Evolutionary conservation across 2,113 vertebrate species (phyloP).

Genomic region (Archilochus colubris): DNA sequence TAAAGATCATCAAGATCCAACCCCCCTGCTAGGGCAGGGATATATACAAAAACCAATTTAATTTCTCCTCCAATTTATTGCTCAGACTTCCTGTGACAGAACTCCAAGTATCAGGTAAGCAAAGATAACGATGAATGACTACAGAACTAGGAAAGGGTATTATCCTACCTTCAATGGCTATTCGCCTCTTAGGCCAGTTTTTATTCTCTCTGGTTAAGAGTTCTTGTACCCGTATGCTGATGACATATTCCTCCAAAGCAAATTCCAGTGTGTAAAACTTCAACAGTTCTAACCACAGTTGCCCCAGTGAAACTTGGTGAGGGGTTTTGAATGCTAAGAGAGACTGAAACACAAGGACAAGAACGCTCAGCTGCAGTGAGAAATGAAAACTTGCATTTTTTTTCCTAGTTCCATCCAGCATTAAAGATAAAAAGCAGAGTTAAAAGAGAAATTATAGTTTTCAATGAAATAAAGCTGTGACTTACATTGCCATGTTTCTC

Average conservation of each 20-base stretch:
- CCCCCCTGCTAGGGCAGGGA: no score
- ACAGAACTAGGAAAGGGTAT: neutral
- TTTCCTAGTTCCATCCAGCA: neutral
- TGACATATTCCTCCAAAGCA: slow-evolving; percentile 93
- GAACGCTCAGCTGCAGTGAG: neutral
- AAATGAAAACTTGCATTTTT: neutral
- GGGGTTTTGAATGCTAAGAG: slow-evolving; percentile 79
- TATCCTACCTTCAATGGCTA: slow-evolving; percentile 93
- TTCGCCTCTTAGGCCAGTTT: slow-evolving; percentile 96
- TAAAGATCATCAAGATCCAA: no score
- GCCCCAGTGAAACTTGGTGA: slow-evolving; percentile 84
- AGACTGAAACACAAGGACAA: slow-evolving; percentile 78
- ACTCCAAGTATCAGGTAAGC: neutral
- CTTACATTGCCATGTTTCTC: slow-evolving; percentile 88
- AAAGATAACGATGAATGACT: neutral
- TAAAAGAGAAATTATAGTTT: neutral
- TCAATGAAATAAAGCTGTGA: slow-evolving; percentile 6
- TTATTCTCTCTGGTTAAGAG: slow-evolving; percentile 92
- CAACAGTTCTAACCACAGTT: slow-evolving; percentile 94
- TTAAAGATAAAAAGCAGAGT: neutral
- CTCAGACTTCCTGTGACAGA: neutral
- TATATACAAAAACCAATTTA: no score
- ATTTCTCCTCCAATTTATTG: neutral
- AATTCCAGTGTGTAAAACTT: slow-evolving; percentile 99
- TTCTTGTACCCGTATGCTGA: slow-evolving; percentile 93